Conservation (phyloP, 2,113 vertebrate species). For the Indicator maculatus region DNA sequence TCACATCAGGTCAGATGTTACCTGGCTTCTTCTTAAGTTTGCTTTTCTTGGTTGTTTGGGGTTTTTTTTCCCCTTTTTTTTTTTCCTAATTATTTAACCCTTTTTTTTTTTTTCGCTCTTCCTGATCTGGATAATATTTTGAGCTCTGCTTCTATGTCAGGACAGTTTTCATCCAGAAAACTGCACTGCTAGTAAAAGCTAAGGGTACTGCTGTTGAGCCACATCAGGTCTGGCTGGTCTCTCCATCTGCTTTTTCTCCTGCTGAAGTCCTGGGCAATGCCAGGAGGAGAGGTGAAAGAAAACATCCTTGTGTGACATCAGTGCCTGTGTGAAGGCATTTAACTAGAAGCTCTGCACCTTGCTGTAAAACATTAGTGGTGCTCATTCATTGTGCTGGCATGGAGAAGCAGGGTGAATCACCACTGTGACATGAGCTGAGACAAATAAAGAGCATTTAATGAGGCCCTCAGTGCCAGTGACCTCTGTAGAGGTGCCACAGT, state of each 20-base stretch:
- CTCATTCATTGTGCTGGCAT: not conserved
- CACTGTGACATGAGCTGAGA: not conserved
- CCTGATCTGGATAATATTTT: slow-evolving; percentile 23
- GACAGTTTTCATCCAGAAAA: not conserved
- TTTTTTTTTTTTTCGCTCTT: not conserved
- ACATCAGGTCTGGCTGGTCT: not conserved
- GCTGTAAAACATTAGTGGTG: not conserved
- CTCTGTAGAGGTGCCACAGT: not conserved
- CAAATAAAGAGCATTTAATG: not conserved
- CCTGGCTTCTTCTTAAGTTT: slow-evolving; percentile 28
- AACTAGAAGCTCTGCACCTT: not conserved
- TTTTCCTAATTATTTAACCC: slow-evolving; percentile 29
- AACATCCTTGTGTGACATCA: not conserved
- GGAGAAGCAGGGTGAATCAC: not conserved
- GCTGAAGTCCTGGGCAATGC: not conserved
- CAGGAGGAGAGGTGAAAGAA: slow-evolving; percentile 11
- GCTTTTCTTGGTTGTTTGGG: not conserved
- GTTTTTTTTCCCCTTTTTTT: not conserved
- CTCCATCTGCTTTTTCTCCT: not conserved
- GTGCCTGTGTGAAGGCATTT: not conserved
- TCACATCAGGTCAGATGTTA: slow-evolving; percentile 10
- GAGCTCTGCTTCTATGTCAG: not conserved
- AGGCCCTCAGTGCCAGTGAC: not conserved
- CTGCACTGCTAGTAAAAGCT: not conserved
- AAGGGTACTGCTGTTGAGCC: not conserved